Evolutionary conservation across 2,888 invertebrate genomes (phyloP).

Genomic region (Stenolophus ochropezus): DNA sequence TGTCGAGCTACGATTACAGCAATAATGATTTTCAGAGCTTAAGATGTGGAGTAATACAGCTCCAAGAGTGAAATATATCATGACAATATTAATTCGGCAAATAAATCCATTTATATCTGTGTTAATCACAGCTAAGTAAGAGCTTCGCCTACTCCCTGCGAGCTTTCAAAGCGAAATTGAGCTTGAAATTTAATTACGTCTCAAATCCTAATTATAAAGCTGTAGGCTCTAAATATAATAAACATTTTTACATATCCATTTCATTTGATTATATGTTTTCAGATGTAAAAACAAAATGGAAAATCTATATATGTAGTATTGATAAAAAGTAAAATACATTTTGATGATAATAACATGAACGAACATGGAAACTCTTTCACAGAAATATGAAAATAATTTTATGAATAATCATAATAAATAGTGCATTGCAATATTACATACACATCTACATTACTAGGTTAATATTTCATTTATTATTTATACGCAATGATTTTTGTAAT

Average conservation of each 20-base stretch:
- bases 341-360: background rate
- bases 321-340: background rate
- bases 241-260: background rate
- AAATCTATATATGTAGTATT: background rate
- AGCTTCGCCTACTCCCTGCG: background rate
- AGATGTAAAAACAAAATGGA: background rate
- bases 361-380: background rate
- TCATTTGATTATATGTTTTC: background rate
- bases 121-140: constrained; percentile 32
- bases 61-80: background rate
- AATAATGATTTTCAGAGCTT: too few species aligned
- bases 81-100: constrained; percentile 47
- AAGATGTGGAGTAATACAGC: background rate
- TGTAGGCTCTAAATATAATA: background rate
- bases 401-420: background rate
- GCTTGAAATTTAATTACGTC: constrained; percentile 52
- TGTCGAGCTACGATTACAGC: too few species aligned
- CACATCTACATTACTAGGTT: background rate
- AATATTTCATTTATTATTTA: background rate
- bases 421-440: background rate
- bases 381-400: background rate
- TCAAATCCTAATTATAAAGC: background rate
- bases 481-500: background rate
- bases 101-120: constrained; percentile 43
- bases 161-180: constrained; percentile 51